These are phyloP conservation scores for Amazona finschi DNA, from an alignment of 2,797 vertebrate species.

Conservation along the genomic window DNA sequence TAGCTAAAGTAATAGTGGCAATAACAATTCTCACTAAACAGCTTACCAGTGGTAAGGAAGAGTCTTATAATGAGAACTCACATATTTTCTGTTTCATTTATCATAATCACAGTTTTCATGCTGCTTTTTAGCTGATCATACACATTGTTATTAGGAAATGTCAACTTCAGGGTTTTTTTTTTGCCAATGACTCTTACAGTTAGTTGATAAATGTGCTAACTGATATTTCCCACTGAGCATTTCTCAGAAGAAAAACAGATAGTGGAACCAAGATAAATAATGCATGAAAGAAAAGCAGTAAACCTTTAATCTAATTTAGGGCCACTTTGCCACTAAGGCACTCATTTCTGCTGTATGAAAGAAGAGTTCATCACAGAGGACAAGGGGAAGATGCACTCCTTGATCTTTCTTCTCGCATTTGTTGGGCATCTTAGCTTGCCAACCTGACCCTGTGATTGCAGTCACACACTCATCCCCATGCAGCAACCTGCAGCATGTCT, in stretches of 20 bases:
- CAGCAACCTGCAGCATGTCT: neutral
- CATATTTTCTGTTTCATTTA: neutral
- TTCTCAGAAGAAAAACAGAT: slow-evolving; percentile 25
- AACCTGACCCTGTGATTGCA: neutral
- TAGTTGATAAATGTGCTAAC: neutral
- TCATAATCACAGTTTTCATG: neutral
- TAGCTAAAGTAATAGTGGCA: neutral
- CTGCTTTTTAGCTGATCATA: neutral
- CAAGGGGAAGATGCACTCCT: neutral
- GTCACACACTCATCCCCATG: accelerated
- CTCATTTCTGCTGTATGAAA: neutral
- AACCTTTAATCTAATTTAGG: slow-evolving; percentile 20
- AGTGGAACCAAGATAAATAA: neutral
- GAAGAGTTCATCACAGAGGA: neutral
- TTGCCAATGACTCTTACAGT: neutral
- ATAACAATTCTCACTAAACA: neutral
- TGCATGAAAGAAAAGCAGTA: neutral
- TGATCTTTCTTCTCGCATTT: neutral
- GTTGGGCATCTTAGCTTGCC: neutral
- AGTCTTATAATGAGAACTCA: neutral
- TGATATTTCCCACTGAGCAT: neutral
- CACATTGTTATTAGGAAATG: neutral
- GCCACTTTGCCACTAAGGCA: neutral
- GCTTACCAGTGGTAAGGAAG: neutral
- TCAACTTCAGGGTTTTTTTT: accelerated